A percentile compares a stretch with the other conserved stretches of the same genome.
phyloP scores from a whole-genome alignment of 2,113 vertebrate species.

The Peucedramus taeniatus region DNA sequence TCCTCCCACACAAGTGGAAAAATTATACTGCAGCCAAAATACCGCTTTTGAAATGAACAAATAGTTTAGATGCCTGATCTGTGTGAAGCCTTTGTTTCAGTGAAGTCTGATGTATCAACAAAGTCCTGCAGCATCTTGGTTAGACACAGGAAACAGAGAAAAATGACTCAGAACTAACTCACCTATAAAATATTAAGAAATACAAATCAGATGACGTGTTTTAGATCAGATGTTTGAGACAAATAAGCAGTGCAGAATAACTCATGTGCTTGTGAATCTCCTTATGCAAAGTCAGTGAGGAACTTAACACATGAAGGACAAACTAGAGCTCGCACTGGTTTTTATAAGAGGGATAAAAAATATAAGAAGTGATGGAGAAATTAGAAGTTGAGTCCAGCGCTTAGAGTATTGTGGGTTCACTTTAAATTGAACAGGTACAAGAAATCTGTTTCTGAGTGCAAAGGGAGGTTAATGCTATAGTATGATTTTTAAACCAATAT shows the following conservation, averaged over 20 bases:
- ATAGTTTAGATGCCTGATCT: slow-evolving; percentile 53
- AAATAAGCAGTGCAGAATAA: neutral
- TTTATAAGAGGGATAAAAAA: neutral
- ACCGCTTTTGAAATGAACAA: slow-evolving; percentile 23
- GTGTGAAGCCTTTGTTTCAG: slow-evolving; percentile 51
- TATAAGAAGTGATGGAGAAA: neutral
- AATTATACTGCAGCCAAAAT: slow-evolving; percentile 45
- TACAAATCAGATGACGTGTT: neutral
- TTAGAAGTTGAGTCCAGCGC: neutral
- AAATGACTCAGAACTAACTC: neutral
- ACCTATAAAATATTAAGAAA: slow-evolving; percentile 6
- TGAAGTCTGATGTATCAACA: neutral
- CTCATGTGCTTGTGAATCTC: neutral
- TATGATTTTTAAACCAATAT: neutral
- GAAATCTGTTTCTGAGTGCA: neutral
- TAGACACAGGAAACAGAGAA: neutral
- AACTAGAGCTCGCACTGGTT: neutral
- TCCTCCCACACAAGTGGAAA: slow-evolving; percentile 43
- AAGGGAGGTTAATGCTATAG: neutral
- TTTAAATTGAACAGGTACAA: neutral
- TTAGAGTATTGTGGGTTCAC: neutral
- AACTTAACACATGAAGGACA: neutral
- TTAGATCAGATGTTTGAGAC: neutral
- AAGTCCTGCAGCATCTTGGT: slow-evolving; percentile 18
- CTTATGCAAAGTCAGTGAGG: neutral